Percentiles rank a stretch among this genome's conserved stretches.
Evolutionary conservation across 2,888 invertebrate genomes (phyloP).

Genomic region (Chrysolina americana): DNA sequence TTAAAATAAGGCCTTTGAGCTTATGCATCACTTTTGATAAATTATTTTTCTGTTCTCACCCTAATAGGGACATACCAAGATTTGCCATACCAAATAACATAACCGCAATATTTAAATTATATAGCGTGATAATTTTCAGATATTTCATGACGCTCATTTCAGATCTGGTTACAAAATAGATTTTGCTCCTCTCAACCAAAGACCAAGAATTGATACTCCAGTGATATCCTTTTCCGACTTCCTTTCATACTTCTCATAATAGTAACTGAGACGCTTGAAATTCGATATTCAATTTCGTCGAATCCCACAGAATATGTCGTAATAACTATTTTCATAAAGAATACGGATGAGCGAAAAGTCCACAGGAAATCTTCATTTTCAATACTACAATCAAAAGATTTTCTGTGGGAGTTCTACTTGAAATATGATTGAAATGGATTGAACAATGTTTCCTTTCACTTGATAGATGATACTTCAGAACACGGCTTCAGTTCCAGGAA

Average conservation of each 20-base stretch:
- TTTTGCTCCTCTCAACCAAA: too few species aligned
- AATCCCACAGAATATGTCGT: neutral
- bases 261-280: neutral
- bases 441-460: neutral
- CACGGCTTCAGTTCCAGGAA: too few species aligned
- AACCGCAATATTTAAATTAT: too few species aligned
- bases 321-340: conserved; percentile 10
- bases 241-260: neutral
- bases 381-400: neutral
- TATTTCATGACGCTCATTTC: too few species aligned
- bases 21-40: too few species aligned
- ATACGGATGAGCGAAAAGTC: neutral
- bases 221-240: neutral
- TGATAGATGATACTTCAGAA: too few species aligned
- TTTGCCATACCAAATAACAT: too few species aligned
- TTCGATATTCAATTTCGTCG: conserved; percentile 11
- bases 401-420: neutral
- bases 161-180: too few species aligned
- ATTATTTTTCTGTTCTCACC: too few species aligned
- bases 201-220: neutral
- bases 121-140: too few species aligned
- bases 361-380: neutral
- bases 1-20: too few species aligned
- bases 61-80: too few species aligned
- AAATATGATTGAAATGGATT: neutral